Base-by-base conservation (phyloP, 2,113 vertebrate species). In the Polypterus senegalus region DNA sequence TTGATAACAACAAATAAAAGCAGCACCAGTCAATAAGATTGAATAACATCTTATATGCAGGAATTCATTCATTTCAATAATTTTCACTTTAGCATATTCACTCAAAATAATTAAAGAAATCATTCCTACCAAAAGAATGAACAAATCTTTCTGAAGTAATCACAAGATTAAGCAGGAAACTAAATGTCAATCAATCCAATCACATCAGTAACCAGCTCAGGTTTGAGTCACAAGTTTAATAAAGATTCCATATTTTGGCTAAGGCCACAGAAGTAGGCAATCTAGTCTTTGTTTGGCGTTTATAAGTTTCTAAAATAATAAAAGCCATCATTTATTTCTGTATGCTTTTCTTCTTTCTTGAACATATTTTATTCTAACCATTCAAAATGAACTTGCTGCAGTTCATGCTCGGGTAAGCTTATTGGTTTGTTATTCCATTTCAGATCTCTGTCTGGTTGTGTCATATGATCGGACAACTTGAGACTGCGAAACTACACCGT, bases 381-480 rank as follows among this genome's bases (percentile, higher is more conserved):
- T 27, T 27, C 27, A 27, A 27, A 27, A 27, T 27, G 27, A 27
- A 27, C 27, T 27, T 27, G 27, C 27, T 27, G 27, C 27, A 27
- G 27, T 27, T 44, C 51, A 54, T 44, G 43, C 27, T 27, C 27
- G 27, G 27, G 27, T 27, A 46, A 67, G 70, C 60, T 54, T 11
- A 43, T 11, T n/a, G 66, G 64, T 3, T 58, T 79, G 74, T 78
- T 83, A 89, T 72, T 94, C 91, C 76, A 88, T 71, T 78, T 85
- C 89, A 46, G 81, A 69, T 69, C 89, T 90, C 72, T 87, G 86
- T 74, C 86, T 93, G 71, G 93, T 97, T 65, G 95, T 98, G 75
- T 98, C 94, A 0, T 99, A 98, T 71, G 94, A 91, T 57, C 96
- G 93, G 58, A 97, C 92, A 7, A 99, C 86, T 84, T 97, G 83